Evolutionary conservation across 2,888 invertebrate genomes (phyloP), one percentile per base, ranked within the genome.

Genomic region (Spodoptera littoralis): DNA sequence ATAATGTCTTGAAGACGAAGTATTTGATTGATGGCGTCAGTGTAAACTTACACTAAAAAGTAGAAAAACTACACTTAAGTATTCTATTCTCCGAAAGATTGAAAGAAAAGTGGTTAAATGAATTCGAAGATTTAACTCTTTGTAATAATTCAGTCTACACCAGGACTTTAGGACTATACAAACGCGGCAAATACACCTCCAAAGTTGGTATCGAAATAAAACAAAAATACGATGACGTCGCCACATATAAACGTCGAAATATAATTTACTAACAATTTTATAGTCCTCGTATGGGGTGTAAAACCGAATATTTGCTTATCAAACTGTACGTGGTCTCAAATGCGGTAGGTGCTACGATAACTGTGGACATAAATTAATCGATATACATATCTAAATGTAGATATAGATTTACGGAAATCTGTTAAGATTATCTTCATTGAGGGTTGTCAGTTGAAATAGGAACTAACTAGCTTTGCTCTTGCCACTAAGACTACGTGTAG

Each of bases 261-360:
- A 61, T 63, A 64, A 45, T 64, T 60, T 18, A 52, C 43, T 30
- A 36, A 44, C 48, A 55, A 41, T 61, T 77, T 73, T 69, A 74
- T 74, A 22, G 6, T 41, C 46, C 45, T 36, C 46, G 52, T 51
- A 60, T 55, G 13, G 46, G 53, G 76, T 65, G 57, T 75, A 56
- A 70, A 70, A 53, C 52, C 63, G 47, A 70, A 64, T 59, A 60
- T 65, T 70, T 70, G 70, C 65, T 58, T 59, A 65, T 55, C 65
- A 9, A 27, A 55, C 64, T 51, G 70, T 62, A 47, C 24, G n/a
- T 11, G 58, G 58, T 13, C 58, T 18, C n/a, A 18, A 58, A 69
- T 56, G 64, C 42, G 27, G 47, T 54, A 53, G 56, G 22, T 62
- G 50, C 36, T 68, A 13, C 30, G 30, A 36, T 36, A 36, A 36